A percentile compares a stretch with the other conserved stretches of the same genome.
Evolutionary conservation across 2,113 vertebrate genomes (phyloP).

Genomic region (Hippocampus barbouri): DNA sequence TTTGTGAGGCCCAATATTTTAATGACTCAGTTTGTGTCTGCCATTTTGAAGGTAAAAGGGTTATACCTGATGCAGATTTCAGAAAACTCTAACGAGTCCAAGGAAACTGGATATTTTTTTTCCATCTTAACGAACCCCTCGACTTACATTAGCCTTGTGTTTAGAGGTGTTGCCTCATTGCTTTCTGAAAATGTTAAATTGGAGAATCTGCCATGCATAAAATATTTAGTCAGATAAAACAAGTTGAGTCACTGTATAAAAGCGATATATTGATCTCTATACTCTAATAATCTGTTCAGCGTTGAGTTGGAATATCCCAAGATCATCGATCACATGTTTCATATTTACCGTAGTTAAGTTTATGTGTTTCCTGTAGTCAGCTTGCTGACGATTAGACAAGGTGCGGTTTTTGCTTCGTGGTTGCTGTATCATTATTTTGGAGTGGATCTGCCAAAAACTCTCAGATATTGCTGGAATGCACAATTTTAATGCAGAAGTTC

Average conservation of each 20-base stretch:
- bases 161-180: not conserved
- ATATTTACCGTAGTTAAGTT: conserved; percentile 18
- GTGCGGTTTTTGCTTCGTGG: conserved; percentile 35
- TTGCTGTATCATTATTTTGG: conserved; percentile 28
- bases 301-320: conserved; percentile 47
- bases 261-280: not conserved
- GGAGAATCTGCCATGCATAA: not conserved
- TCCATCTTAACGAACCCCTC: no score
- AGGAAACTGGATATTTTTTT: not conserved
- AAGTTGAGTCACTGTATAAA: not conserved
- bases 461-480: conserved; percentile 36
- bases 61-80: not conserved
- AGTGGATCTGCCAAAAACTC: conserved; percentile 60
- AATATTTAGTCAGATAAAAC: not conserved
- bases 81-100: not conserved
- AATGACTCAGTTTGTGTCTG: no score
- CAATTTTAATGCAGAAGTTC: conserved; percentile 6
- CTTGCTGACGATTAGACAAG: conserved; percentile 17
- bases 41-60: not conserved
- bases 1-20: not conserved
- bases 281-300: not conserved
- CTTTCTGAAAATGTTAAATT: not conserved
- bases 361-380: conserved; percentile 31
- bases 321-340: conserved; percentile 26
- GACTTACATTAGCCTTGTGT: not conserved